These are phyloP conservation scores for Adelges cooleyi DNA, from an alignment of 1,140 invertebrate genomes.

Conservation along the genomic window DNA sequence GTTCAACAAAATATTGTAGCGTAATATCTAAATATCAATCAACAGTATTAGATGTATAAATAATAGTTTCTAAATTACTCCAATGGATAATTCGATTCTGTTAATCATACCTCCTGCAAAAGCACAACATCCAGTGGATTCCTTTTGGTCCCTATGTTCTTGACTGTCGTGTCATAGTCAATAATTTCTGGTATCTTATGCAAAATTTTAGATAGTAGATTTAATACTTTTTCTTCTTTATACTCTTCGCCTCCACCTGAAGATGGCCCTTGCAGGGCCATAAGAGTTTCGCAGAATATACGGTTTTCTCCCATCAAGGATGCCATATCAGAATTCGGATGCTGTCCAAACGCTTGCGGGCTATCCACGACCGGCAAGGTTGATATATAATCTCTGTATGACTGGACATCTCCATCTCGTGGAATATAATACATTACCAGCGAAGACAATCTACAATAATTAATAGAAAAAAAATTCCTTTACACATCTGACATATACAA, in stretches of 20 bases:
- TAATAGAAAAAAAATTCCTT: no score
- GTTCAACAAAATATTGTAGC: neutral
- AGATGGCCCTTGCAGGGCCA: slow-evolving; percentile 61
- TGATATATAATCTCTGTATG: slow-evolving; percentile 52
- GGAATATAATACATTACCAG: slow-evolving; percentile 67
- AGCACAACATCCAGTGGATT: slow-evolving; percentile 68
- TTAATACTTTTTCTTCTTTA: slow-evolving; percentile 61
- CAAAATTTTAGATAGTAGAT: slow-evolving; percentile 56
- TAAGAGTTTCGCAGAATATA: slow-evolving; percentile 65
- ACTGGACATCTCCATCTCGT: slow-evolving; percentile 62
- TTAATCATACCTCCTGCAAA: slow-evolving; percentile 56
- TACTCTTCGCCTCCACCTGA: slow-evolving; percentile 42
- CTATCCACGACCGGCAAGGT: slow-evolving; percentile 61
- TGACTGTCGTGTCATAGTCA: slow-evolving; percentile 60
- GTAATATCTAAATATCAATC: neutral
- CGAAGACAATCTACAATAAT: slow-evolving; percentile 31
- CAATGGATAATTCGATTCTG: no score
- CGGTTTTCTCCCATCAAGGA: slow-evolving; percentile 65
- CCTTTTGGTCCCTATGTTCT: slow-evolving; percentile 55
- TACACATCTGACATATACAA: no score
- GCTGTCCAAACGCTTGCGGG: slow-evolving; percentile 77
- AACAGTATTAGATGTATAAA: no score
- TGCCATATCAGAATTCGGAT: slow-evolving; percentile 83
- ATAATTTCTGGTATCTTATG: slow-evolving; percentile 57
- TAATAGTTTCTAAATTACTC: no score